Evolutionary conservation across 2,113 vertebrate species (phyloP).

Genomic region (Corvus hawaiiensis): DNA sequence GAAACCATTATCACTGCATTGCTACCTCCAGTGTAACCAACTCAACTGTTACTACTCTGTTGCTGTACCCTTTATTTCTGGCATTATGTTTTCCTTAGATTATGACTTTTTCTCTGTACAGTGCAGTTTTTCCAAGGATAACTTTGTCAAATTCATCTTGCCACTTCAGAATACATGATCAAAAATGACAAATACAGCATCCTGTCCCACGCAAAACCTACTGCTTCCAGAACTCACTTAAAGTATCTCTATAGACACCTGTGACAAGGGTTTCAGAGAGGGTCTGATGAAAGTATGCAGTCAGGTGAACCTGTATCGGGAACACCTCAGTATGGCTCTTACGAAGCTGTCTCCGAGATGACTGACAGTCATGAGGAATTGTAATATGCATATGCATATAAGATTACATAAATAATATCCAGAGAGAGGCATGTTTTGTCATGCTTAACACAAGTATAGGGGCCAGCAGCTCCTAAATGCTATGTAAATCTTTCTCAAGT

Average conservation of each 20-base stretch:
- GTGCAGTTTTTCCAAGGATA: neutral
- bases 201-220: neutral
- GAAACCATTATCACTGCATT: neutral
- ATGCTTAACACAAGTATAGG: neutral
- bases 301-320: neutral
- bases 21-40: neutral
- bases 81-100: neutral
- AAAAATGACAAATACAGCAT: slow-evolving; percentile 10
- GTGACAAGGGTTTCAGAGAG: neutral
- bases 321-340: neutral
- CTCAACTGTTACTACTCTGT: neutral
- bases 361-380: neutral
- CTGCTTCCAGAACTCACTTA: neutral
- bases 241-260: neutral
- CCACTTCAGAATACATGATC: neutral
- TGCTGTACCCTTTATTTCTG: neutral
- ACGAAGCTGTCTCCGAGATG: neutral
- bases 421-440: neutral
- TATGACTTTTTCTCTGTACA: neutral
- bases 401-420: neutral
- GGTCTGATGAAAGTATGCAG: neutral
- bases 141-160: neutral
- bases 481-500: neutral
- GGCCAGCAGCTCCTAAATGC: neutral
- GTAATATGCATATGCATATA: neutral